Conservation (phyloP, 1,140 invertebrate species). For the Drosophila saltans region DNA sequence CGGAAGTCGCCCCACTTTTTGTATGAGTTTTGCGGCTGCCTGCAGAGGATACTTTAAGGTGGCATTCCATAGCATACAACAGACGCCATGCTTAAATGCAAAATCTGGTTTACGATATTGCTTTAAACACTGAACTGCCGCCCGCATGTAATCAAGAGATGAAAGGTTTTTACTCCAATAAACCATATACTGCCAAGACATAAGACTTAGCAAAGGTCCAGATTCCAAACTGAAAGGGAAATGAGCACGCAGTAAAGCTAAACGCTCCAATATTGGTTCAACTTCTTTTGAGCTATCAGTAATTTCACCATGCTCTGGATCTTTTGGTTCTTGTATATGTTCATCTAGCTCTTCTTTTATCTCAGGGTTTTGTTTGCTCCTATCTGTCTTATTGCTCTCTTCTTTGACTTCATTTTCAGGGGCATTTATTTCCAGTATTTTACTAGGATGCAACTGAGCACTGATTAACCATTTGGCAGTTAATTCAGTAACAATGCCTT, state of each 20-base stretch:
- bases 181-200: slow-evolving; percentile 95
- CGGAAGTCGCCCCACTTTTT: slow-evolving; percentile 94
- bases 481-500: slow-evolving; percentile 92
- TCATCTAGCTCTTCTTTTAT: not conserved
- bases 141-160: slow-evolving; percentile 86
- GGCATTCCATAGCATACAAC: slow-evolving; percentile 93
- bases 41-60: slow-evolving; percentile 91
- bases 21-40: slow-evolving; percentile 89
- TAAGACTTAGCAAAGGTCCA: slow-evolving; percentile 91
- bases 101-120: slow-evolving; percentile 84
- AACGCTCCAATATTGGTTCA: slow-evolving; percentile 84
- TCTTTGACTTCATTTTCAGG: slow-evolving; percentile 48
- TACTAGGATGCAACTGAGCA: slow-evolving; percentile 87
- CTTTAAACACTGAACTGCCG: slow-evolving; percentile 86
- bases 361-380: slow-evolving; percentile 21
- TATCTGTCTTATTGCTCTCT: slow-evolving; percentile 25
- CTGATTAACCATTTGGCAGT: slow-evolving; percentile 91
- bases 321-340: not conserved
- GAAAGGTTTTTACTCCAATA: slow-evolving; percentile 92
- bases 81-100: slow-evolving; percentile 89
- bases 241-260: slow-evolving; percentile 87
- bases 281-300: slow-evolving; percentile 72
- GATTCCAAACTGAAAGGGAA: slow-evolving; percentile 94
- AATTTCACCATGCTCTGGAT: slow-evolving; percentile 57
- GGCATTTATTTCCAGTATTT: slow-evolving; percentile 66